Evolutionary conservation across 2,113 vertebrate species (phyloP), one percentile per base, ranked within the genome.

Genomic region (Stigmatopora argus): DNA sequence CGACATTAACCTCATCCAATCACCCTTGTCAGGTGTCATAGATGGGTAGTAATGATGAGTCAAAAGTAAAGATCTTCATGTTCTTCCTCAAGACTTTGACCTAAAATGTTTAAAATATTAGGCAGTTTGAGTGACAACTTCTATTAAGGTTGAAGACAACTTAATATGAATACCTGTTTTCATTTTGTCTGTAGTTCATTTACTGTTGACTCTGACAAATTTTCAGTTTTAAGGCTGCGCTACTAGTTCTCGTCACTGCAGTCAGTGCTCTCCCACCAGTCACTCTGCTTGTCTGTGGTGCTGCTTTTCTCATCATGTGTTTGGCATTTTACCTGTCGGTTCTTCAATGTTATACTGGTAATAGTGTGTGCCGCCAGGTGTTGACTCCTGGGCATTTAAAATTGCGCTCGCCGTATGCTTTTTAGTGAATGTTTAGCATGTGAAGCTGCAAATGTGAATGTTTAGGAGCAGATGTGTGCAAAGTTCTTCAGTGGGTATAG

Each of bases 231-330:
- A 74, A 70, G 15, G 81, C 81, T 77, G 82, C 71, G 65, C 85
- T 73, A 47, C 77, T 81, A 76, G 71, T 78, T 67, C 67, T 80
- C 44, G 76, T 83, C 78, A 78, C 71, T 79, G 75, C 81, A 82
- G 81, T 80, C 81, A 83, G 83, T 70, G 77, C 74, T 83, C 80
- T 74, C 75, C 86, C 84, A 78, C 84, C 83, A 70, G 84, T 86
- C 83, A 83, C 88, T 86, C 85, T 83, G 86, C 88, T 88, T 89
- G 86, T 88, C 78, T 86, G 86, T 88, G 86, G 83, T 75, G 78
- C 80, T 85, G 77, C 88, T 88, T 89, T 78, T 64, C 75, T 81
- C 85, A 88, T 89, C 80, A 70, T 86, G 85, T 89, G 83, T 89
- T 89, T 89, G 88, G 78, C 88, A 86, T 89, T 80, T 70, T 81